Evolutionary conservation across 2,888 invertebrate genomes (phyloP), one percentile per base, ranked within the genome.

Genomic region (Tubulanus polymorphus): DNA sequence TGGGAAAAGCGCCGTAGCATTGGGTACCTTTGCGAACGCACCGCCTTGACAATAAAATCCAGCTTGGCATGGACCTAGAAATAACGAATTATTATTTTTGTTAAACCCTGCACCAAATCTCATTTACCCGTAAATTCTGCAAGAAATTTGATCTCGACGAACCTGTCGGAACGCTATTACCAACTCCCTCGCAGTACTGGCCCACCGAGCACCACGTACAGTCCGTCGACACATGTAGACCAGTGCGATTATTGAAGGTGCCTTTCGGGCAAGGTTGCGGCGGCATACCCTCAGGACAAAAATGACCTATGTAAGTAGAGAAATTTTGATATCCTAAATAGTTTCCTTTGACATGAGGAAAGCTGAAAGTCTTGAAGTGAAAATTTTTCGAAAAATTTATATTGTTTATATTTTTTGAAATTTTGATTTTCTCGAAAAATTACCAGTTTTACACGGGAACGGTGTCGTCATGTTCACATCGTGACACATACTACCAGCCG

Each of bases 21-120:
- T 46, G 0, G 76, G 75, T 5, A 73, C 69, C 6, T 63, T 56
- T 47, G 65, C 67, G 54, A 59, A 65, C 26, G 76, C 70, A 10
- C 73, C 72, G 5, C 73, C 72, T 51, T 75, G 56, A 56, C 76
- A 76, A 67, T 70, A 75, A 50, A 70, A 72, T 1, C 76, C 76
- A 10, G 67, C 73, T 46, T 66, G 65, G 67, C 75, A 76, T 29
- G 64, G 63, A 53, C 74, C 76, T 74, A 56, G 3, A 60, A 37
- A 32, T 23, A 47, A 30, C 35, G 12, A 35, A 35, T n/a, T n/a
- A 35, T 15, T n/a, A n/a, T n/a, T n/a, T n/a, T n/a, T n/a, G n/a
- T n/a, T n/a, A n/a, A n/a, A n/a, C n/a, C n/a, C n/a, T n/a, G n/a
- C n/a, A n/a, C n/a, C n/a, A n/a, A n/a, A n/a, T n/a, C n/a, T n/a